phyloP scores from a whole-genome alignment of 1,140 invertebrate species.

The Drosophila asahinai region DNA sequence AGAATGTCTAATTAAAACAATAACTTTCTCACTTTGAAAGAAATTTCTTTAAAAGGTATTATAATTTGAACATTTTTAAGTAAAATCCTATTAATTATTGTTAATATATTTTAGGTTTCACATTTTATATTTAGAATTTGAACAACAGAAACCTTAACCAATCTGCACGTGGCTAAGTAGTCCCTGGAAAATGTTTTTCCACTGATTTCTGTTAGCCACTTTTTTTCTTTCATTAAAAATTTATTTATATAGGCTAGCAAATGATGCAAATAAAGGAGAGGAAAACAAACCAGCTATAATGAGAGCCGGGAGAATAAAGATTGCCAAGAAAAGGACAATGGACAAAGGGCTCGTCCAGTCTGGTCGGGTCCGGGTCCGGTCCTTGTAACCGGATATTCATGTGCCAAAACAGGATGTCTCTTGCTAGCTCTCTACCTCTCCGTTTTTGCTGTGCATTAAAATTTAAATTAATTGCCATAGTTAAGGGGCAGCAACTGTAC shows the following conservation, averaged over 20 bases:
- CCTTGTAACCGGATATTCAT: conserved; percentile 61
- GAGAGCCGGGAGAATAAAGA: conserved; percentile 5
- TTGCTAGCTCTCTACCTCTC: background rate
- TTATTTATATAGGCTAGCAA: conserved; percentile 66
- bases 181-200: conserved; percentile 4
- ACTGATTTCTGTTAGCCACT: background rate
- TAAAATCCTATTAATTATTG: background rate
- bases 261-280: conserved; percentile 42
- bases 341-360: conserved; percentile 15
- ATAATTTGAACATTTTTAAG: no score
- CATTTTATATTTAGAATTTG: background rate
- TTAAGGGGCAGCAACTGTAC: conserved; percentile 12
- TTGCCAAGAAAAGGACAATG: conserved; percentile 15
- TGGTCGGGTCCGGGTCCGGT: background rate
- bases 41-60: no score
- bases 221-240: conserved; percentile 31
- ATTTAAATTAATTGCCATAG: conserved; percentile 46
- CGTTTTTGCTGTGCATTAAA: conserved; percentile 30
- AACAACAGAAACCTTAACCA: background rate
- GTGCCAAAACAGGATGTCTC: conserved; percentile 39
- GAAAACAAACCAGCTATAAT: conserved; percentile 21
- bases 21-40: no score
- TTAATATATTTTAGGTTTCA: background rate
- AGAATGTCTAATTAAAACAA: no score
- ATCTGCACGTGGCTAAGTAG: background rate